Evolutionary conservation across 53 echinoderm and acorn worm species (phyloP).

Genomic region (Antedon mediterranea): DNA sequence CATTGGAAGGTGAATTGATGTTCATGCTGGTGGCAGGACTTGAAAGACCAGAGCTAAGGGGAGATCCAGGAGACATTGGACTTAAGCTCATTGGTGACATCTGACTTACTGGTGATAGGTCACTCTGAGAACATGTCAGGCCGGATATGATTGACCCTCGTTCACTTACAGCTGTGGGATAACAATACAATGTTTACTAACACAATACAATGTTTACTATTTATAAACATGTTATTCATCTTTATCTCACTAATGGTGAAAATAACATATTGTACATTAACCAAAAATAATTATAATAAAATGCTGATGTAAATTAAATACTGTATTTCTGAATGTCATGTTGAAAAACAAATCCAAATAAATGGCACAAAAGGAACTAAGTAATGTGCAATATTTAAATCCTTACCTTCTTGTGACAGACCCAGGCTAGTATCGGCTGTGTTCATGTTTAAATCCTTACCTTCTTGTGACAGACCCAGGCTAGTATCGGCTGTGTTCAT

Average conservation of each 20-base stretch:
- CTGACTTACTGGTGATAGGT: conserved; percentile 91
- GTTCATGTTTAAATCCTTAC: conserved; percentile 22
- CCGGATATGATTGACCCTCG: conserved; percentile 48
- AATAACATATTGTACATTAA: too few species aligned
- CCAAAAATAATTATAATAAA: too few species aligned
- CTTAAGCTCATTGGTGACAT: conserved; percentile 86
- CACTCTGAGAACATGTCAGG: conserved; percentile 84
- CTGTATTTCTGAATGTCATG: too few species aligned
- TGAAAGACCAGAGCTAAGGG: conserved; percentile 37
- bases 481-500: conserved; percentile 32
- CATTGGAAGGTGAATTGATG: conserved; percentile 34
- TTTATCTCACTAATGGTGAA: too few species aligned
- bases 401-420: conserved; percentile 78
- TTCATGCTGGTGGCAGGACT: conserved; percentile 55
- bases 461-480: conserved; percentile 67
- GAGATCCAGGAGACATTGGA: conserved; percentile 74
- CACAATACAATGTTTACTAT: too few species aligned
- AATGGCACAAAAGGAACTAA: too few species aligned
- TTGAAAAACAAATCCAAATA: too few species aligned
- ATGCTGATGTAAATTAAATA: too few species aligned
- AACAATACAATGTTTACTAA: too few species aligned
- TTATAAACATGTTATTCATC: too few species aligned
- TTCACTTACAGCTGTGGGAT: conserved; percentile 57
- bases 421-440: conserved; percentile 42
- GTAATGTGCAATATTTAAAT: too few species aligned